Base-by-base conservation (phyloP, 2,888 invertebrate genomes). In the Watsonalla cultraria region DNA sequence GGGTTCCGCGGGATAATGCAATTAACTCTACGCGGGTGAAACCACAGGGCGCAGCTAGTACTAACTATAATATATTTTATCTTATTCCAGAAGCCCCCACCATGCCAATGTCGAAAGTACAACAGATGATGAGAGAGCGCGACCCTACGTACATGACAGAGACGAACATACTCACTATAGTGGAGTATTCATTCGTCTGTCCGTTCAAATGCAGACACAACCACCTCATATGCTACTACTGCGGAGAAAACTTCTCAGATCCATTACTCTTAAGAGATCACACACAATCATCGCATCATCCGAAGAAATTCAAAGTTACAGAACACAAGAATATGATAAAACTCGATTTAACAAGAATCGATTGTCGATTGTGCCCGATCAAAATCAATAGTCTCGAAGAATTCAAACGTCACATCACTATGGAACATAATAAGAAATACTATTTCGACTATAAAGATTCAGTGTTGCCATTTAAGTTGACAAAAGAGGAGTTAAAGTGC, bases 171-270 rank as follows among this genome's bases (percentile, higher is more conserved):
- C 59, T 84, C 0, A 78, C 84, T 0, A 79, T 90, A 24, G 74
- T 90, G 0, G 89, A 90, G 51, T 82, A 64, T 54, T 90, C 90
- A 0, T 86, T 74, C 51, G 84, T 79, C 0, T 86, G 86, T 6
- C 90, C 90, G 0, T 90, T 90, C 71, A 86, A 84, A 53, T 90
- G 90, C 13, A 58, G 90, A 0, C 89, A 90, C 56, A 90, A 88
- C 60, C 82, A 90, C 8, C 58, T 90, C 0, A 58, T 87, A 0
- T 90, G 90, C 51, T 89, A 85, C 62, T 90, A 90, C 58, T 90
- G 90, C 46, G 86, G 84, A 0, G 68, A 76, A 5, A 60, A 70
- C 0, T 85, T 75, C 65, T 58, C 73, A 0, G 86, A 89, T 15
- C 88, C 89, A 0, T 39, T 53, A 0, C 8, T 67, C 0, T 53